A percentile compares a stretch with the other conserved stretches of the same genome.
These are phyloP conservation scores for Pantherophis vulpinus DNA, from an alignment of 2,797 vertebrate genomes.

Conservation along the genomic window DNA sequence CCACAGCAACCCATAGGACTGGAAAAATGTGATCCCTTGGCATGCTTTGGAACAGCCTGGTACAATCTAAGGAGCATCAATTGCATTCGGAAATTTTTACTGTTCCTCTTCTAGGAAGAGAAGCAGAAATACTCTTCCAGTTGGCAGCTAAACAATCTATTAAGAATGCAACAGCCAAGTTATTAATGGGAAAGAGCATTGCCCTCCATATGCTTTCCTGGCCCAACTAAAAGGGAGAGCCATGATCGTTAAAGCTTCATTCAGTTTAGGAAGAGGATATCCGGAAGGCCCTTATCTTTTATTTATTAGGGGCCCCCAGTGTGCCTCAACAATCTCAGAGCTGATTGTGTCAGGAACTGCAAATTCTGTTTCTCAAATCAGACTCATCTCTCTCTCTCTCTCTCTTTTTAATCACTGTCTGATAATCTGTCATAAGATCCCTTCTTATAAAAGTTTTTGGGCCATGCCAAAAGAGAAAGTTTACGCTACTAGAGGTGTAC, in stretches of 20 bases:
- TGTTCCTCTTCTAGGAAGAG: not conserved
- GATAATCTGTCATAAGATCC: not conserved
- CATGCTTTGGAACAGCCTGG: not conserved
- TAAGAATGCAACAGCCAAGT: not conserved
- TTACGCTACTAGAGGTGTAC: not conserved
- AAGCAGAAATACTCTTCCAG: not conserved
- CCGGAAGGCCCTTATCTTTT: not conserved
- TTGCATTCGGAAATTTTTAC: not conserved
- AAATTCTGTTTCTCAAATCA: not conserved
- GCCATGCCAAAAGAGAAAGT: not conserved
- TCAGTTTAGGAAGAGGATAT: not conserved
- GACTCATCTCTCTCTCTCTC: not conserved
- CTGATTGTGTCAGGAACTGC: not conserved
- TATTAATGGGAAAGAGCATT: not conserved
- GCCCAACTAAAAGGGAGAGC: not conserved
- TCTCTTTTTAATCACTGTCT: not conserved
- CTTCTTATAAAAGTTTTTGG: not conserved
- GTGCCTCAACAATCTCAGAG: not conserved
- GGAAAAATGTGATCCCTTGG: not conserved
- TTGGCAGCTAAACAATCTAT: not conserved
- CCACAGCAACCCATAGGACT: not conserved
- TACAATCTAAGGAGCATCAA: not conserved
- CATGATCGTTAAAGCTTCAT: not conserved
- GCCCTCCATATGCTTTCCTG: not conserved
- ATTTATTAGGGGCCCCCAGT: not conserved